Evolutionary conservation across 2,113 vertebrate species (phyloP).

Genomic region (Lophotis ruficrista): DNA sequence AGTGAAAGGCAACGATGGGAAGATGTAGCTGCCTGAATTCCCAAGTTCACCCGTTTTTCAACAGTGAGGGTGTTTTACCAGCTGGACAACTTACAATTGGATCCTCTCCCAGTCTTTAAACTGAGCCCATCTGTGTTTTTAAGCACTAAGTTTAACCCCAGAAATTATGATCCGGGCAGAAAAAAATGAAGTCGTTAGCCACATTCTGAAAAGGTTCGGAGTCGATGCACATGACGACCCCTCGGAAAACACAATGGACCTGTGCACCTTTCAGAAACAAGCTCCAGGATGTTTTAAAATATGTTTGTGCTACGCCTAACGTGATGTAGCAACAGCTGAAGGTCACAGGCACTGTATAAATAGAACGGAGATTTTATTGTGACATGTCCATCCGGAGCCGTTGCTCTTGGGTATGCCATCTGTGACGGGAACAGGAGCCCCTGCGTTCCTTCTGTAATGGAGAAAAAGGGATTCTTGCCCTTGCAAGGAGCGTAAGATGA

Average conservation of each 20-base stretch:
- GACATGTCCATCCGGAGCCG: constrained; percentile 37
- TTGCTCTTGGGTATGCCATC: constrained; percentile 48
- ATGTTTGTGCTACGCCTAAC: not conserved
- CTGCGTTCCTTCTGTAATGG: not conserved
- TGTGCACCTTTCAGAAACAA: not conserved
- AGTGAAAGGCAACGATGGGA: not conserved
- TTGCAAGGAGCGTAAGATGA: not conserved
- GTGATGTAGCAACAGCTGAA: constrained; percentile 30
- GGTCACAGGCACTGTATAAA: constrained; percentile 25
- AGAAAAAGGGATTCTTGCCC: not conserved
- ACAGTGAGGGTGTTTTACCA: constrained; percentile 60
- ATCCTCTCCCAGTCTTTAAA: constrained; percentile 62
- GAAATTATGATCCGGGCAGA: not conserved
- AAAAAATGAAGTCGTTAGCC: not conserved
- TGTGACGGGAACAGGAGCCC: constrained; percentile 16
- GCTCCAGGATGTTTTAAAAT: constrained; percentile 8
- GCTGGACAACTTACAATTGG: constrained; percentile 59
- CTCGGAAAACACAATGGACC: not conserved
- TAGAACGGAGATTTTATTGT: constrained; percentile 37
- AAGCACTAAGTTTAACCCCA: constrained; percentile 49
- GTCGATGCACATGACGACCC: accelerated
- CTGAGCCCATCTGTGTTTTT: constrained; percentile 64
- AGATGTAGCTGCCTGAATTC: constrained; percentile 25
- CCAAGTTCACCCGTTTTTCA: constrained; percentile 31
- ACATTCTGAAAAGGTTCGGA: not conserved